These are phyloP conservation scores for Parotia lawesii DNA, from an alignment of 2,113 vertebrate species.

Conservation along the genomic window DNA sequence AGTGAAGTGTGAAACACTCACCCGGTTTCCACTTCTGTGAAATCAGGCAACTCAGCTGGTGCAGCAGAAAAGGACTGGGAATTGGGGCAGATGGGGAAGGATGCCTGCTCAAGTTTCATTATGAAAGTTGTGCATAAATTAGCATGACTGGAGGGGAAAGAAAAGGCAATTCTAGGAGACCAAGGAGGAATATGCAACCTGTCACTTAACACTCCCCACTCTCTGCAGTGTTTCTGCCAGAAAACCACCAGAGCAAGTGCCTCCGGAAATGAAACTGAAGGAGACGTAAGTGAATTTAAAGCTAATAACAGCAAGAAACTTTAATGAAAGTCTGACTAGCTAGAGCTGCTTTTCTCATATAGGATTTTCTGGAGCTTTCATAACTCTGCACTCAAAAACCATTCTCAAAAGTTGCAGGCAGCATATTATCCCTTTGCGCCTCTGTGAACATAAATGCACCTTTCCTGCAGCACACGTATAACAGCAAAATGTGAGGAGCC, in stretches of 20 bases:
- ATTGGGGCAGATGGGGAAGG: neutral
- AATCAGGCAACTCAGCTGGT: neutral
- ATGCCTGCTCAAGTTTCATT: neutral
- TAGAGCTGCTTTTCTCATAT: neutral
- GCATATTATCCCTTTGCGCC: neutral
- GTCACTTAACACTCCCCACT: neutral
- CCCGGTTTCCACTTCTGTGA: neutral
- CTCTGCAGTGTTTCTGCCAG: neutral
- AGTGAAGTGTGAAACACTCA: neutral
- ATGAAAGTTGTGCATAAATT: neutral
- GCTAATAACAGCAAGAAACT: slow-evolving; percentile 21
- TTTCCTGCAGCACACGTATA: fast-evolving
- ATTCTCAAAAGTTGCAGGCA: neutral
- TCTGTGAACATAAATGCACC: neutral
- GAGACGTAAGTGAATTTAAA: slow-evolving; percentile 26
- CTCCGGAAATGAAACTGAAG: neutral
- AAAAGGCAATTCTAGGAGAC: neutral
- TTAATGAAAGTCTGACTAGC: neutral
- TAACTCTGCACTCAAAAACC: neutral
- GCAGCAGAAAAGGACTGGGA: neutral
- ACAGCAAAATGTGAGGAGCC: neutral
- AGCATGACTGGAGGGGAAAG: neutral
- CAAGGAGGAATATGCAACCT: neutral
- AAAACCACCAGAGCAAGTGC: neutral
- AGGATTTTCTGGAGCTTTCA: slow-evolving; percentile 1